Conservation (phyloP, 2,797 vertebrate species). For the Linurgus olivaceus region DNA sequence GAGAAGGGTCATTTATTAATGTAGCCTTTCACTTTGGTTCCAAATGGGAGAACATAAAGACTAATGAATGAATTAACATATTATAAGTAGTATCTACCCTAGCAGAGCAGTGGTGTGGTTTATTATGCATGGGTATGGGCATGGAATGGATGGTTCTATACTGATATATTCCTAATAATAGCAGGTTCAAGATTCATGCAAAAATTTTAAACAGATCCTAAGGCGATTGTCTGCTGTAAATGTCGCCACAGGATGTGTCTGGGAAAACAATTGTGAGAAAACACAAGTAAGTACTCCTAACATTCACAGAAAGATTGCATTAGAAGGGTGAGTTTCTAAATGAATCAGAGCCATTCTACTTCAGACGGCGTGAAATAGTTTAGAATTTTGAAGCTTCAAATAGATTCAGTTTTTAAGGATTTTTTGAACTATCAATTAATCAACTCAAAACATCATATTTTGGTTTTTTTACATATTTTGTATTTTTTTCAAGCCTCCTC, state of each 20-base stretch:
- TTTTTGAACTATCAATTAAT: not conserved
- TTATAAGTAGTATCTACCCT: not conserved
- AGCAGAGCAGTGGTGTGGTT: not conserved
- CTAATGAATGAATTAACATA: rapidly evolving
- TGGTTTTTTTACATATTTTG: not conserved
- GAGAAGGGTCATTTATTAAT: not conserved
- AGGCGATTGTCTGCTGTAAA: not conserved
- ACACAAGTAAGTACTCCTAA: not conserved
- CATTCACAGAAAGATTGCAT: not conserved
- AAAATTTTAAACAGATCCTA: not conserved
- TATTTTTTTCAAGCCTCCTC: not conserved
- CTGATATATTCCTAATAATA: not conserved
- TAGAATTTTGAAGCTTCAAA: not conserved
- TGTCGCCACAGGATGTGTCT: not conserved
- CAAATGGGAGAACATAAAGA: not conserved
- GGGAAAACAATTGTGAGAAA: not conserved
- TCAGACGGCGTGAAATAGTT: not conserved
- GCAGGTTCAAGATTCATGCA: not conserved
- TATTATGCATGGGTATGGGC: not conserved
- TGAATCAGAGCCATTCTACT: not conserved
- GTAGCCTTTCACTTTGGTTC: not conserved
- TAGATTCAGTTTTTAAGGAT: not conserved
- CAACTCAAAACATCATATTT: not conserved
- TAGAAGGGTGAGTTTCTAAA: not conserved
- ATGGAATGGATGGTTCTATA: not conserved